These are phyloP conservation scores for Albula glossodonta DNA, from an alignment of 2,113 vertebrate genomes.

Conservation along the genomic window DNA sequence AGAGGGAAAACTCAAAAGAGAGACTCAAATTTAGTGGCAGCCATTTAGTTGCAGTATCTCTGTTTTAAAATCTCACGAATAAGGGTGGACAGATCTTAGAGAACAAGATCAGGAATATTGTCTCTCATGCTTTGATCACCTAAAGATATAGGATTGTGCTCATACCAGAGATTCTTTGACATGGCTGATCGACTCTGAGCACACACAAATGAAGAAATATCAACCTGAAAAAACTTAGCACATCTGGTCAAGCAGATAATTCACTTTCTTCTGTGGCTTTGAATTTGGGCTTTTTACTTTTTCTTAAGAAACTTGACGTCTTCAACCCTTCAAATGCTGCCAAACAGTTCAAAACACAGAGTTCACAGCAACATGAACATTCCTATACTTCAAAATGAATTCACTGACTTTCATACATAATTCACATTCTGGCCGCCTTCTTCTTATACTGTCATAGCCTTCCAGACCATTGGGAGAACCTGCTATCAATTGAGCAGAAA, in stretches of 20 bases:
- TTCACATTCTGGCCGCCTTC: slow-evolving; percentile 3
- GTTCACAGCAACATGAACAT: slow-evolving; percentile 12
- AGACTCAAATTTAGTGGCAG: neutral
- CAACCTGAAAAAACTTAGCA: slow-evolving; percentile 2
- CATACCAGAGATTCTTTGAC: slow-evolving; percentile 25
- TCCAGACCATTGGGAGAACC: neutral
- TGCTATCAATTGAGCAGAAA: slow-evolving; percentile 18
- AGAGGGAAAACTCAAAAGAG: neutral
- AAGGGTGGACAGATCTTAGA: neutral
- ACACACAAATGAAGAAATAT: slow-evolving; percentile 27
- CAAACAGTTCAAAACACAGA: neutral
- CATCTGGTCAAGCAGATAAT: slow-evolving; percentile 31
- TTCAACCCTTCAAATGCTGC: slow-evolving; percentile 17
- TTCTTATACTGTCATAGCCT: neutral
- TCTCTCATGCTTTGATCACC: slow-evolving; percentile 20
- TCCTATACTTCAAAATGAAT: slow-evolving; percentile 25
- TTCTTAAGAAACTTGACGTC: slow-evolving; percentile 18
- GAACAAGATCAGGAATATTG: neutral
- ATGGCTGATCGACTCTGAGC: neutral
- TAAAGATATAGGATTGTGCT: slow-evolving; percentile 18
- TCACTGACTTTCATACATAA: slow-evolving; percentile 22
- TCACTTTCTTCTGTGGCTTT: slow-evolving; percentile 12
- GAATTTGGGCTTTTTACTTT: slow-evolving; percentile 11
- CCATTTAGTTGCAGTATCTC: neutral
- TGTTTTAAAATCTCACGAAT: slow-evolving; percentile 9